Conservation (phyloP, 2,113 vertebrate species). For the Mobula birostris region DNA sequence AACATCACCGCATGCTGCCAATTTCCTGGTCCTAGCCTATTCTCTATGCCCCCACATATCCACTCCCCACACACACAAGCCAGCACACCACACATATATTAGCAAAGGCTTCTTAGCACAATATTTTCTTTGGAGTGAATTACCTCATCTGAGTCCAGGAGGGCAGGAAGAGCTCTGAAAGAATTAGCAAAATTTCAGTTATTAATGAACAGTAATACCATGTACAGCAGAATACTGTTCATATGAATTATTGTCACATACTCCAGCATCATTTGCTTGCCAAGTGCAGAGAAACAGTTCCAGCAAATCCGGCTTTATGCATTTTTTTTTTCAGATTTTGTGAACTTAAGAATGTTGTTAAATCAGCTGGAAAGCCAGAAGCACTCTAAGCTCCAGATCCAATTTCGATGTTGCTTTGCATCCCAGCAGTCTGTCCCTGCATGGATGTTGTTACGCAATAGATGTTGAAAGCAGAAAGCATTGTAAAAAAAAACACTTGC, state of each 20-base stretch:
- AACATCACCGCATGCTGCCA: no score
- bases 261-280: background rate
- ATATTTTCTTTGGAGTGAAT: constrained; percentile 42
- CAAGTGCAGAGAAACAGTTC: background rate
- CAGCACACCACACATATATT: background rate
- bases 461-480: background rate
- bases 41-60: no score
- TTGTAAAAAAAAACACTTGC: background rate
- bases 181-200: constrained; percentile 23
- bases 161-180: constrained; percentile 65
- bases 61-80: no score
- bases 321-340: background rate
- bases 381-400: no score
- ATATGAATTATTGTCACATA: background rate
- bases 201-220: background rate
- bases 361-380: background rate
- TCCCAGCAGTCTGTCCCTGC: background rate
- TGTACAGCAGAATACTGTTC: background rate
- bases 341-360: background rate
- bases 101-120: background rate
- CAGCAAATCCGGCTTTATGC: background rate
- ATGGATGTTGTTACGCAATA: background rate
- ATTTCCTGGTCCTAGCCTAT: no score
- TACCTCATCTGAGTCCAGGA: constrained; percentile 75
- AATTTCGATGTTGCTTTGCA: background rate